These are phyloP conservation scores for Papilio helenus DNA, from an alignment of 1,140 invertebrate genomes.

Conservation along the genomic window DNA sequence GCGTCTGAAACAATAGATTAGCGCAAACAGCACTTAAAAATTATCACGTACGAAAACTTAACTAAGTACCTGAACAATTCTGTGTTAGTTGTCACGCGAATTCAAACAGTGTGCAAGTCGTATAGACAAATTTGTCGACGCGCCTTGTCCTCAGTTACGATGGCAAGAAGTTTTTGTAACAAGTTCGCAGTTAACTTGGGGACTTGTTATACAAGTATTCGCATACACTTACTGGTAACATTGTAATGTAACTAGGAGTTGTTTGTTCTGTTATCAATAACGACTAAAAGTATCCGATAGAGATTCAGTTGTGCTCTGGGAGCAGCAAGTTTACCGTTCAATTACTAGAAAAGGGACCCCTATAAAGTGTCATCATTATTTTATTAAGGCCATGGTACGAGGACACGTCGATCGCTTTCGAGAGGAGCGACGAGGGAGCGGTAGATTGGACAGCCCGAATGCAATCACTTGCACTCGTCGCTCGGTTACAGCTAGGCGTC, in stretches of 20 bases:
- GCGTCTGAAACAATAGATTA: slow-evolving; percentile 56
- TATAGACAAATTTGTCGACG: background rate
- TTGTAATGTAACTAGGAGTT: background rate
- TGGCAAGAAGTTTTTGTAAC: background rate
- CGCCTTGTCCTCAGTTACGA: background rate
- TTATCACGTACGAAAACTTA: too few relatives aligned
- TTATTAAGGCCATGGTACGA: slow-evolving; percentile 14
- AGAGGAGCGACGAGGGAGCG: slow-evolving; percentile 3
- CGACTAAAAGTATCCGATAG: background rate
- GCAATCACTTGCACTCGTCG: slow-evolving; percentile 7
- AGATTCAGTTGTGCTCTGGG: background rate
- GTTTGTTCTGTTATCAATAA: background rate
- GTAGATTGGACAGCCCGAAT: slow-evolving; percentile 8
- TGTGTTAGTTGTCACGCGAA: background rate
- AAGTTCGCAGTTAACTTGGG: background rate
- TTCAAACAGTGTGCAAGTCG: too few relatives aligned
- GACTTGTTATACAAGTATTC: background rate
- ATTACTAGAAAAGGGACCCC: background rate
- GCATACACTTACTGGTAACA: background rate
- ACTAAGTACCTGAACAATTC: too few relatives aligned
- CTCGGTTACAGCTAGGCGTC: too few relatives aligned
- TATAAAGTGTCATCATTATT: slow-evolving; percentile 31
- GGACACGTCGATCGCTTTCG: slow-evolving; percentile 22
- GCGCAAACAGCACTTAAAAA: background rate
- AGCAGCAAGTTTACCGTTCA: background rate